Evolutionary conservation across 2,888 invertebrate species (phyloP), one percentile per base, ranked within the genome.

Genomic region (Chaetogeoica ovagalla): DNA sequence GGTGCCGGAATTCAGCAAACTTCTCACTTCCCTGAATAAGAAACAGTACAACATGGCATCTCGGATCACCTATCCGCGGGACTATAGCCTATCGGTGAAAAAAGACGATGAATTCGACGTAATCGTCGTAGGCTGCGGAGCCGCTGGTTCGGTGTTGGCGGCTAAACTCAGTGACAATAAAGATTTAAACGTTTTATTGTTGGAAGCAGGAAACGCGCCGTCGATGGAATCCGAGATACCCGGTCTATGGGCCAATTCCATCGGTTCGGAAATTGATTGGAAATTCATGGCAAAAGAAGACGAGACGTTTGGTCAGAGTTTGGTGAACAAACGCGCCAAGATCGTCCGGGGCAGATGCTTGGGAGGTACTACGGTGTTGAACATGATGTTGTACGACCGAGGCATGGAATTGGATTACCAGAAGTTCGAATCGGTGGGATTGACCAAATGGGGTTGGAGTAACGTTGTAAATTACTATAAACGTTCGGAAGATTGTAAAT

Each of bases 331-430:
- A 3, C 87, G 88, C 83, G 84, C 84, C 7, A 88, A 87, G 87
- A 87, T 88, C 0, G 85, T 81, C 11, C 81, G 90, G 21, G 88
- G 87, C 0, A 87, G 86, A 82, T 87, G 83, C 15, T 81, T 84
- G 11, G 84, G 84, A 9, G 85, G 85, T 13, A 84, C 84, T 7
- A 83, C 83, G 2, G 83, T 83, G 1, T 82, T 84, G 75, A 83
- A 83, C 59, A 83, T 81, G 55, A 90, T 90, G 90, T 88, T 89
- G 83, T 89, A 90, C 85, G 87, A 88, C 3, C 86, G 90, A 69
- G 91, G 91, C 0, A 88, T 90, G 84, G 89, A 89, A 1, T 86
- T 87, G 9, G 94, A 94, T 84, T 94, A 92, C 86, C 91, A 94
- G 86, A 88, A 84, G 86, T 94, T 90, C 90, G 89, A 87, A 62